These are phyloP conservation scores for Leuciscus idus DNA, from an alignment of 2,113 vertebrate species.

Conservation along the genomic window DNA sequence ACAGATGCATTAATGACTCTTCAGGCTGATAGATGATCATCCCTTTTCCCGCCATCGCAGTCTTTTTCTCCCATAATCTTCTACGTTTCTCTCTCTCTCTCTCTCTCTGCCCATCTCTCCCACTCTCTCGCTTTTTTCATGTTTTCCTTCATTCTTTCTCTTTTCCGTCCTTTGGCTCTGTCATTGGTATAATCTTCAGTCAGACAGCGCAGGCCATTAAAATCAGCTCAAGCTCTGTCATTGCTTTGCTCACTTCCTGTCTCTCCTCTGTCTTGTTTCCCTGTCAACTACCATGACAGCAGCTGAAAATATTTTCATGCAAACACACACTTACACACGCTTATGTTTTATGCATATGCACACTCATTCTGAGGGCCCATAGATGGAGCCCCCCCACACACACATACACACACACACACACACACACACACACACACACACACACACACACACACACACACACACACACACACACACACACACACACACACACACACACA, in stretches of 20 bases:
- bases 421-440: no score
- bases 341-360: slow-evolving; percentile 32
- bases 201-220: slow-evolving; percentile 30
- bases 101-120: not conserved
- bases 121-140: not conserved
- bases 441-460: no score
- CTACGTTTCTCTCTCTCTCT: not conserved
- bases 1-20: not conserved
- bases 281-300: slow-evolving; percentile 42
- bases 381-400: not conserved
- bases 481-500: slow-evolving; percentile 23
- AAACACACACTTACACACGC: slow-evolving; percentile 21
- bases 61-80: slow-evolving; percentile 3
- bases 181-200: slow-evolving; percentile 37
- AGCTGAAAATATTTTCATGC: slow-evolving; percentile 29
- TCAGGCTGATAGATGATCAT: slow-evolving; percentile 4
- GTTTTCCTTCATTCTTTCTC: slow-evolving; percentile 6
- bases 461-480: no score
- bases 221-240: slow-evolving; percentile 21
- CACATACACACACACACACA: no score
- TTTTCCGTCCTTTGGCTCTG: not conserved
- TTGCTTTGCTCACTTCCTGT: slow-evolving; percentile 33
- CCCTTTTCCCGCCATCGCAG: slow-evolving; percentile 1
- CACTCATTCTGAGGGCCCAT: slow-evolving; percentile 12
- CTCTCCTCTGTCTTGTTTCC: slow-evolving; percentile 32